Evolutionary conservation across 92 coral and sea anemone genomes (phyloP), one percentile per base, ranked within the genome.

Genomic region (Meandrina meandrites): DNA sequence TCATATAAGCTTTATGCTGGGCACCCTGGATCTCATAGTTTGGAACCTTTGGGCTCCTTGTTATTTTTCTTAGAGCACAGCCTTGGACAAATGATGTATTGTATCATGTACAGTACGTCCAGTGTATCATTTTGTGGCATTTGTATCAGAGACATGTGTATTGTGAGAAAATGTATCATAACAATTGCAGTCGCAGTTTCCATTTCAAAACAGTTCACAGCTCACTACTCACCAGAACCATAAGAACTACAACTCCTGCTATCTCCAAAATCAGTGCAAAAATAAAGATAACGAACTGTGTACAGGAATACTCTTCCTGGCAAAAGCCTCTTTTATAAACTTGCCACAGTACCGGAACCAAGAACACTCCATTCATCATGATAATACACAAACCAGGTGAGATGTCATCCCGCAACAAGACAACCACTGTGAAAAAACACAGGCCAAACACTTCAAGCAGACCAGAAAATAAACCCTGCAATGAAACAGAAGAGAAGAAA

Each of bases 301-400:
- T 51, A 21, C 53, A 22, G 24, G 78, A 78, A 50, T 3, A n/a
- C 37, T 86, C 73, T 4, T 62, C 88, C 64, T 9, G 51, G 32
- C 81, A 30, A 9, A 48, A 10, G 3, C 91, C 19, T 5, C 66
- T 66, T 62, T 90, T 91, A 81, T 58, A 76, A 37, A 90, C 68
- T 64, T 97, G 95, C 97, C 99, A 93, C 17, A 86, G 54, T 12
- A 91, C 90, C 2, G 98, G 94, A 36, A 88, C 50, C 53, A 94
- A 51, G 78, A 94, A 92, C 31, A 97, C 90, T 18, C 95, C 93
- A 75, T 91, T 97, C 98, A 93, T 94, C 79, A 97, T 90, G 17
- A 96, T 79, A 54, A 97, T 80, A 62, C 95, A 89, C 24, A 90
- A 75, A 60, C 82, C 89, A 1, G 92, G 93, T 16, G 87, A 68